phyloP scores from a whole-genome alignment of 2,113 vertebrate species.

The Albula goreensis region DNA sequence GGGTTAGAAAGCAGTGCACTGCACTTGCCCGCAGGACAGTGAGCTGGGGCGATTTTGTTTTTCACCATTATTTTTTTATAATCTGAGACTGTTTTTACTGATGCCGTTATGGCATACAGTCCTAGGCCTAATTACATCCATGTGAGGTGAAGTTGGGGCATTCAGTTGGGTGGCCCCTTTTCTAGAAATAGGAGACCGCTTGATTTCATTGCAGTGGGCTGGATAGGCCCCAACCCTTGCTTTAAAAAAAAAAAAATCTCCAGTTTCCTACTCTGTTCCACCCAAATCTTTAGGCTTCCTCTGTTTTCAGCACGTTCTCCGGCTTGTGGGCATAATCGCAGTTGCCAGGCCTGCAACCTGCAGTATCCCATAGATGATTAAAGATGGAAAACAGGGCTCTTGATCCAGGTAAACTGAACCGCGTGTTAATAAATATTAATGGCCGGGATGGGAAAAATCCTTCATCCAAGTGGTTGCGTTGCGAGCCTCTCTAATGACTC shows the following conservation, averaged over 20 bases:
- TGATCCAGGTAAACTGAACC: neutral
- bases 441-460: neutral
- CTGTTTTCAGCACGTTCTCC: neutral
- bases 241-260: neutral
- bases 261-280: neutral
- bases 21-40: neutral
- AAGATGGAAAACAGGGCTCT: neutral
- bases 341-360: neutral
- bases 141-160: neutral
- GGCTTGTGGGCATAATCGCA: neutral
- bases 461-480: neutral
- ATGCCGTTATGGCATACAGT: neutral
- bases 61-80: constrained; percentile 6
- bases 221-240: neutral
- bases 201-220: neutral
- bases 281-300: neutral
- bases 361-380: neutral
- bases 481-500: neutral
- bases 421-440: neutral
- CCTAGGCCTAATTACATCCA: neutral
- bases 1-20: neutral
- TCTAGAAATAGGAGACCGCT: neutral
- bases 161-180: neutral
- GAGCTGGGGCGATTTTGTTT: neutral
- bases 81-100: neutral